Base-by-base conservation (phyloP, 2,797 vertebrate genomes). In the Pseudomugil tenellus region DNA sequence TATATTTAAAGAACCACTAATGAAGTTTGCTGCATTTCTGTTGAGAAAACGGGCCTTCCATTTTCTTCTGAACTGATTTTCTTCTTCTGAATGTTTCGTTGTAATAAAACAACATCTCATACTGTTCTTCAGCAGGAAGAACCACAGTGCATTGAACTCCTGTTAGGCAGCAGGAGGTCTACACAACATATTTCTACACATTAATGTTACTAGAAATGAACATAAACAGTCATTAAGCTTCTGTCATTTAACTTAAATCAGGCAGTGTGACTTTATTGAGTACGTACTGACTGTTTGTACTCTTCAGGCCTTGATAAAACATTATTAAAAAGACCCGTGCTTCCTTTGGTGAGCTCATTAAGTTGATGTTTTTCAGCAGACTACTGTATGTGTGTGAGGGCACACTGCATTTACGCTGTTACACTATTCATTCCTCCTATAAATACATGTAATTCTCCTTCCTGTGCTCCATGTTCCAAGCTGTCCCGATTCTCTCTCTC, bases 311-410 rank as follows among this genome's bases (percentile, higher is more conserved):
- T 85, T 85, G 3, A 29, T 60, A 49, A 56, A 23, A 59, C 72
- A 74, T 52, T 37, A 58, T 48, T 57, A 84, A 57, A 83, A 86
- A 85, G 81, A 86, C 78, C 84, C 37, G 79, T 63, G 61, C 35
- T 23, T 25, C 39, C 62, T 48, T 76, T 69, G 51, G 37, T 72
- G 34, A 72, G 63, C 70, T 67, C 71, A 73, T 79, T 83, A 63
- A 74, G 71, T 52, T 28, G 28, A 72, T 59, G 72, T 69, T 76
- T 52, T 32, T 77, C n/a, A 61, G 39, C 69, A 19, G 41, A 54
- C 29, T 58, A 43, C 43, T 29, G n/a, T 1, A 8, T 68, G 63
- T 76, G 69, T 64, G 28, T 63, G 51, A 66, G 51, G 1, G 61
- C 43, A 69, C 29, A 60, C 53, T 1, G 26, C 31, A 16, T 73